Percentiles rank a stretch among this genome's conserved stretches.
These are phyloP conservation scores for Tenthredo mesomela DNA, from an alignment of 2,888 invertebrate species.

Conservation along the genomic window DNA sequence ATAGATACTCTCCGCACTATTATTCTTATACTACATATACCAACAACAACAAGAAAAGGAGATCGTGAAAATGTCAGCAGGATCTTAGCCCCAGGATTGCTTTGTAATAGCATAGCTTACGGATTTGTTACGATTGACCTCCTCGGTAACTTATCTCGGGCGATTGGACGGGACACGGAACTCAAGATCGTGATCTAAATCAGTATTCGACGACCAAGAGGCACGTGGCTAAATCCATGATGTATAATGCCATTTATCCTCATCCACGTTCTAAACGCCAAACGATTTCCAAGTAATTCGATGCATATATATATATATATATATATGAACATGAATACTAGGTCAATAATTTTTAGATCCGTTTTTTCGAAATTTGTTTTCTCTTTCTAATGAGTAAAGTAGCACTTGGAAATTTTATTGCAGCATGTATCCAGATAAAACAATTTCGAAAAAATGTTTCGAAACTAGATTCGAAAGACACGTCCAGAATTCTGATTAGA, in stretches of 20 bases:
- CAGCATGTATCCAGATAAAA: neutral
- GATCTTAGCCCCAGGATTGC: conserved; percentile 9
- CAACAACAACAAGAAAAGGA: conserved; percentile 6
- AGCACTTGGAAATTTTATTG: neutral
- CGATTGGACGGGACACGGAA: conserved; percentile 15
- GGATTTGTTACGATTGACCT: conserved; percentile 49
- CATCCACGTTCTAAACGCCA: neutral
- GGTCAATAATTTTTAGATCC: neutral
- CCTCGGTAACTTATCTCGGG: neutral
- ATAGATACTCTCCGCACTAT: neutral
- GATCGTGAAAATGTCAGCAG: conserved; percentile 42
- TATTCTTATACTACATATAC: neutral
- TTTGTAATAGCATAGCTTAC: conserved; percentile 11
- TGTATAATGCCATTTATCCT: neutral
- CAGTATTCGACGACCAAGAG: neutral
- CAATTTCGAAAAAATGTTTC: neutral
- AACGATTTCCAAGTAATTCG: neutral
- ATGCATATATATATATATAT: too few species aligned
- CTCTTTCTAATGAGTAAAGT: neutral
- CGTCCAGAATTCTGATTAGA: neutral
- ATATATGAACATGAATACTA: too few species aligned
- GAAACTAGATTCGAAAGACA: neutral
- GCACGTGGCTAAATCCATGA: neutral
- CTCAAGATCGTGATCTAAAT: conserved; percentile 6
- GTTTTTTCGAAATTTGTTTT: neutral